Base-by-base conservation (phyloP, 2,888 invertebrate genomes). In the Erynnis tages region DNA sequence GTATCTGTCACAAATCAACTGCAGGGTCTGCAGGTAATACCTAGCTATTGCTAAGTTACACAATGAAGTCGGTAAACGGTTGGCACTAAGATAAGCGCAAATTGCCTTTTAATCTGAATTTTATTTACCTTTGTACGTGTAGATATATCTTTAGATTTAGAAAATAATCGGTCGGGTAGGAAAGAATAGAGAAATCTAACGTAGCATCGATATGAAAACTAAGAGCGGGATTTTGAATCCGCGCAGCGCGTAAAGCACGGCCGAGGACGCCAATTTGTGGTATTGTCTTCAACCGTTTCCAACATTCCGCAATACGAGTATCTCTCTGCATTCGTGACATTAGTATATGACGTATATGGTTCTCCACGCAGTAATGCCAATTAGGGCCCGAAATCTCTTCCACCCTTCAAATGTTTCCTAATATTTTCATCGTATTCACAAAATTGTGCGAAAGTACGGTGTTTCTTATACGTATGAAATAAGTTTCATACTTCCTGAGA, bases 211-310 rank as follows among this genome's bases (percentile, higher is more conserved):
- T 56, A 56, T 53, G 37, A 52, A 67, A n/a, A 44, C 35, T 44
- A 50, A 50, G 44, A 30, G 41, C 32, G n/a, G 30, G 23, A 34
- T 43, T 49, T 69, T 21, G 38, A 38, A 45, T 44, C 35, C 37
- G 38, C 10, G 8, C 11, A 7, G 35, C 30, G 63, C 65, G 43
- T 35, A 68, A 66, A 61, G 64, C 64, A 54, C 56, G 70, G 70
- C 74, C 61, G 45, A 63, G 65, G 72, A 75, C 70, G 56, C 58
- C 72, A 79, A 81, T 82, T 79, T 78, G 73, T 66, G 63, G 66
- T 70, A 81, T 82, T 79, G 79, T 80, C 69, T 71, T 66, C 56
- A 60, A 50, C 27, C 19, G 27, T 29, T 52, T 66, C 56, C 61
- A 50, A 17, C 19, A 35, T 29, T 52, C 38, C 45, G 60, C 66